Base-by-base conservation (phyloP, 1,140 invertebrate species). In the Trichonephila clavata region DNA sequence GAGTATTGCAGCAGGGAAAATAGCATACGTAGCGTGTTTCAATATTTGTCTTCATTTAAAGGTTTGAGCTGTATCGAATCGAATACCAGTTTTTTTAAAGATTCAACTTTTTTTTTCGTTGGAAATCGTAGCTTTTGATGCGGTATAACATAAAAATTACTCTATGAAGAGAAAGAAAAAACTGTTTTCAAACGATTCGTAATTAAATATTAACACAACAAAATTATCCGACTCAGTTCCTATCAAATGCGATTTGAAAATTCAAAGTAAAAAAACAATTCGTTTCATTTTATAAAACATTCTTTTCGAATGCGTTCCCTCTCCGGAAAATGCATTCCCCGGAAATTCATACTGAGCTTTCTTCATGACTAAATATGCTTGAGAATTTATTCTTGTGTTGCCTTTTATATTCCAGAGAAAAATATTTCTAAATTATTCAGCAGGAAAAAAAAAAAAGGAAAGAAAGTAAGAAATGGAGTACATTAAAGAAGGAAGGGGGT, bases 401-500 rank as follows among this genome's bases (percentile, higher is more conserved):
- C 86, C 86, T 39, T 32, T 84, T 39, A 77, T 77, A 39, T 77
- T 57, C 21, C 20, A 14, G 60, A 87, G 60, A 39, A 87, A 63
- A 87, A 87, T 87, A 63, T 87, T 87, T 87, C 86, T 87, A 87
- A 87, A 87, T 87, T 87, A 87, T 87, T 87, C 86, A 87, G 43
- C 50, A 50, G 50, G 50, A 1, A 87, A 20, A 57, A 39, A 87
- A 63, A 63, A 24, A 27, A 27, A 59, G n/a, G n/a, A 59, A 59
- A 50, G 43, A 50, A 83, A n/a, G 21, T 59, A 84, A 18, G 71
- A 32, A 83, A 83, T 83, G 86, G 86, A 87, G 63, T 63, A 63
- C 86, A 87, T 87, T 87, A 87, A 21, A 63, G 86, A 39, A 27
- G 24, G 24, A 20, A 39, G 21, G 18, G 27, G 27, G 18, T 27